These are phyloP conservation scores for Deroptyus accipitrinus DNA, from an alignment of 2,113 vertebrate genomes.

Conservation along the genomic window DNA sequence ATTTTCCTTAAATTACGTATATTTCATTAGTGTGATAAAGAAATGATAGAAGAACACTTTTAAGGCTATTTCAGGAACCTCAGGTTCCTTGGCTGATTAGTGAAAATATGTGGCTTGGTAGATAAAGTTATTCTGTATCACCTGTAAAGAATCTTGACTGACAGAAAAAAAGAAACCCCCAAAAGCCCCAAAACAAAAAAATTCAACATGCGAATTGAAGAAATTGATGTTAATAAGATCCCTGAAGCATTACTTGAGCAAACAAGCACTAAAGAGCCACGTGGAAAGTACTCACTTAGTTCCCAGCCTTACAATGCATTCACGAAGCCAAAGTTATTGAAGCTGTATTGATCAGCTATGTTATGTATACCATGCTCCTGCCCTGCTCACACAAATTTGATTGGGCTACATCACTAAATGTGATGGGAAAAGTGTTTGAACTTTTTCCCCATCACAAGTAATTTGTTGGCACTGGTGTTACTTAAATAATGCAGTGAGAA, in stretches of 20 bases:
- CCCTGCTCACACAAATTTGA: background rate
- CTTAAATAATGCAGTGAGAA: background rate
- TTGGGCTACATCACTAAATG: background rate
- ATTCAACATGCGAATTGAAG: background rate
- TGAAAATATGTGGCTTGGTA: background rate
- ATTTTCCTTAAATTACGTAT: background rate
- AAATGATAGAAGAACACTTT: background rate
- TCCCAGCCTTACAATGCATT: background rate
- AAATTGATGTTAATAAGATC: background rate
- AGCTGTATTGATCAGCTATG: background rate
- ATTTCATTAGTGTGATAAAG: background rate
- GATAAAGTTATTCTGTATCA: background rate
- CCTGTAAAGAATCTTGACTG: background rate
- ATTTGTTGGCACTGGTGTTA: background rate
- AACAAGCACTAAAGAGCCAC: background rate
- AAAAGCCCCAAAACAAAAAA: background rate
- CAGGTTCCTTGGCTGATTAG: background rate
- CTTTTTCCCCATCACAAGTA: background rate
- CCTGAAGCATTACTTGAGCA: background rate
- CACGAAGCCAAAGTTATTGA: accelerated
- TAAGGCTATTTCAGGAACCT: background rate
- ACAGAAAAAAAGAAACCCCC: background rate
- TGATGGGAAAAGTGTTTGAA: background rate
- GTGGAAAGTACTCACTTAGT: background rate
- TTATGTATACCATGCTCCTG: background rate